phyloP scores from a whole-genome alignment of 2,113 vertebrate species.

The Malurus elegans region DNA sequence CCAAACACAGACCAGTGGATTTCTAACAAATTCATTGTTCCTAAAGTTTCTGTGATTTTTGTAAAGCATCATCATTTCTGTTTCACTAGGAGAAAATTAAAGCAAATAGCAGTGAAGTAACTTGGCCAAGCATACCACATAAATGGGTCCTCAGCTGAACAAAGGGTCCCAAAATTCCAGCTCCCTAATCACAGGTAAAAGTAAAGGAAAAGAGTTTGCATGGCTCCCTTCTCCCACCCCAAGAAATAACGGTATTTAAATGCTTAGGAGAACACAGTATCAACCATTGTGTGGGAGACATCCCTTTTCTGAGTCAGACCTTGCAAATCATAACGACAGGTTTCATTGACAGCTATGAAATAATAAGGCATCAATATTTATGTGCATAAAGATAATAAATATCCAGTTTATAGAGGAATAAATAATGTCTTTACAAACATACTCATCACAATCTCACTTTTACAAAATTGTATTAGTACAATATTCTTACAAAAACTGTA shows the following conservation, averaged over 20 bases:
- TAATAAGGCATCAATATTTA: not conserved
- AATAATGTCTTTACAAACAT: conserved; percentile 14
- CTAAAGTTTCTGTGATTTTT: not conserved
- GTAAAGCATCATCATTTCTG: not conserved
- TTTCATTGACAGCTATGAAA: not conserved
- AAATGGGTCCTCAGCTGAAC: not conserved
- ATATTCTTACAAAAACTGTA: not conserved
- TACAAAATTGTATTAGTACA: not conserved
- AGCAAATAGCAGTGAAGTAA: not conserved
- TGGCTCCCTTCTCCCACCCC: not conserved
- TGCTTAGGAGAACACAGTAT: not conserved
- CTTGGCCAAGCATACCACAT: not conserved
- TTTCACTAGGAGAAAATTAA: not conserved
- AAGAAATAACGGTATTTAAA: not conserved
- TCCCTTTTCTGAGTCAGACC: not conserved
- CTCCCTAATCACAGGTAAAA: not conserved
- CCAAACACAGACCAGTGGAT: not conserved
- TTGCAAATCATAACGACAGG: not conserved
- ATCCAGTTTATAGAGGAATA: conserved; percentile 2
- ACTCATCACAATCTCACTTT: not conserved
- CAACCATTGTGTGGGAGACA: not conserved
- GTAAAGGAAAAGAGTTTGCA: not conserved
- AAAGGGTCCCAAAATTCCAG: not conserved
- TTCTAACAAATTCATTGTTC: not conserved
- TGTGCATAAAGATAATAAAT: not conserved